phyloP scores from a whole-genome alignment of 2,113 vertebrate species.

The Corythornis vintsioides region DNA sequence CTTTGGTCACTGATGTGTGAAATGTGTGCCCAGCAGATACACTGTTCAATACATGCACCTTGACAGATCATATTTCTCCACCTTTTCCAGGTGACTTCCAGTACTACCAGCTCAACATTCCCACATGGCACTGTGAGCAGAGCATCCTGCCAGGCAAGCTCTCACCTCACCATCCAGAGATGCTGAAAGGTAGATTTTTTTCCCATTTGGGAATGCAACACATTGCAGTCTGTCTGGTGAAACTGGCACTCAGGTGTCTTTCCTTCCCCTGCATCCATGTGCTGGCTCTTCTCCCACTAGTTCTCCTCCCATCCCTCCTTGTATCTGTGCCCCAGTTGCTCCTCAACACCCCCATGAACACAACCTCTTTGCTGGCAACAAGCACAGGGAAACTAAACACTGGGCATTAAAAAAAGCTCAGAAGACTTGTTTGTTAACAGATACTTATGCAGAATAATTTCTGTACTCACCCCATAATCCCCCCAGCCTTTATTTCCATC shows the following conservation, averaged over 20 bases:
- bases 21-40: neutral
- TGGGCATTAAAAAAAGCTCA: neutral
- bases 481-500: neutral
- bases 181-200: neutral
- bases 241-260: neutral
- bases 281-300: neutral
- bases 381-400: neutral
- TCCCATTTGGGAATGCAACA: neutral
- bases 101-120: neutral
- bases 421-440: neutral
- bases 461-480: neutral
- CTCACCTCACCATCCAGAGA: neutral
- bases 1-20: neutral
- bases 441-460: neutral
- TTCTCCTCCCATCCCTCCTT: neutral
- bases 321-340: neutral
- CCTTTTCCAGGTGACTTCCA: neutral
- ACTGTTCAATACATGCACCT: neutral
- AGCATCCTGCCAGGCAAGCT: neutral
- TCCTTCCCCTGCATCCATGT: neutral
- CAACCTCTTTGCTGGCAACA: neutral
- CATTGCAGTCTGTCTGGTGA: neutral
- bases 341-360: neutral
- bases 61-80: neutral
- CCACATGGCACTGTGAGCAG: rapidly evolving